Evolutionary conservation across 2,113 vertebrate species (phyloP).

Genomic region (Dinomys branickii): DNA sequence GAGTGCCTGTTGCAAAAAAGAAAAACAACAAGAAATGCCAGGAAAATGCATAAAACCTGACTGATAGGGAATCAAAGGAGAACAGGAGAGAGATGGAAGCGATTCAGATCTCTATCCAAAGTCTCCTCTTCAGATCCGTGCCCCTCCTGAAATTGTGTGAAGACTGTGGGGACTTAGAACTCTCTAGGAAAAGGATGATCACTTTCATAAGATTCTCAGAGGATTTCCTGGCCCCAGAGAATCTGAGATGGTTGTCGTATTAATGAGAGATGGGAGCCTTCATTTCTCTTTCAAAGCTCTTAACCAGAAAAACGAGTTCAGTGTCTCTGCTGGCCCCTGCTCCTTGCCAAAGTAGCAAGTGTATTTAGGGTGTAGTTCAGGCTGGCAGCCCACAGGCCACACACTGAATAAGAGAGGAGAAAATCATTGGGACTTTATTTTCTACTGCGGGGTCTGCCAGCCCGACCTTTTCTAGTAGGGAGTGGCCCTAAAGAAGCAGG

Average conservation of each 20-base stretch:
- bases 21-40: not conserved
- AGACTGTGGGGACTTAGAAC: not conserved
- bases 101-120: not conserved
- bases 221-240: not conserved
- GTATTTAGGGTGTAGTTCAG: not conserved
- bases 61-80: not conserved
- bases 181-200: not conserved
- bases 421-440: fast-evolving
- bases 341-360: not conserved
- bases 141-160: not conserved
- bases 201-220: not conserved
- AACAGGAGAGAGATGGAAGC: fast-evolving
- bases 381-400: not conserved
- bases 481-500: not conserved
- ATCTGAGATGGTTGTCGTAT: fast-evolving
- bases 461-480: fast-evolving
- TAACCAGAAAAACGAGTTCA: not conserved
- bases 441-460: too few species aligned
- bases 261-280: fast-evolving
- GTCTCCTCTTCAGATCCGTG: not conserved
- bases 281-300: not conserved
- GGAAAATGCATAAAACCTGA: not conserved
- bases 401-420: not conserved
- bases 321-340: not conserved
- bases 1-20: not conserved